These are phyloP conservation scores for Genyomyrus donnyi DNA, from an alignment of 2,113 vertebrate species.

Conservation along the genomic window DNA sequence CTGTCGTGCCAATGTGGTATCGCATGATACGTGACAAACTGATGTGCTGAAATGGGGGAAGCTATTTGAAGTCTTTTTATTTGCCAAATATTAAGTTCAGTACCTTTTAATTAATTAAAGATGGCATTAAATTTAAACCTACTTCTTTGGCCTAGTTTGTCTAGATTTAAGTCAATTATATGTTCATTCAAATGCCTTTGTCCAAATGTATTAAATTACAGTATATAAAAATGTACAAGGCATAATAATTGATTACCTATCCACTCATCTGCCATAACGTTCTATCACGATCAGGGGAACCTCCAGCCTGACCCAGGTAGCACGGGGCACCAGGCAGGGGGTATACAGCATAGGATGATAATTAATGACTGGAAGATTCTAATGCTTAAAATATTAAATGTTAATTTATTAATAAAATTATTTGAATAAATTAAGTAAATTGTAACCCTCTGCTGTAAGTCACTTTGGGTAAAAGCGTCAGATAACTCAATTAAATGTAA, in stretches of 20 bases:
- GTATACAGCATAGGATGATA: background rate
- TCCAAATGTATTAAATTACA: background rate
- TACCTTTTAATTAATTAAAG: background rate
- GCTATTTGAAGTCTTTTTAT: background rate
- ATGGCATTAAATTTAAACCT: background rate
- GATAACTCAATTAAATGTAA: background rate
- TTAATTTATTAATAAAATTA: background rate
- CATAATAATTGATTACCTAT: background rate
- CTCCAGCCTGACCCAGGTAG: background rate
- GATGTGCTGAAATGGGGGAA: background rate
- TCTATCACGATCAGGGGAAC: background rate
- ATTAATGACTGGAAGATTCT: background rate
- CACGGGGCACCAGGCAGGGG: background rate
- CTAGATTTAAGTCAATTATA: background rate
- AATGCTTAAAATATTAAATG: background rate
- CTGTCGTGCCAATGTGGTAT: background rate
- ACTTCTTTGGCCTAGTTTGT: background rate
- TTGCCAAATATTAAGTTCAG: background rate
- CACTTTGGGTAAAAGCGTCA: background rate
- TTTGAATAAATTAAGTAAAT: background rate
- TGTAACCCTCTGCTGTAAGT: background rate
- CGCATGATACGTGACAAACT: background rate
- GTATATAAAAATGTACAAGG: background rate
- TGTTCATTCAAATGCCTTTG: background rate
- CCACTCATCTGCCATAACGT: background rate